Percentiles rank a stretch among this genome's conserved stretches.
Conservation (phyloP, 2,797 vertebrate species). For the Acanthurus leucopareius region DNA sequence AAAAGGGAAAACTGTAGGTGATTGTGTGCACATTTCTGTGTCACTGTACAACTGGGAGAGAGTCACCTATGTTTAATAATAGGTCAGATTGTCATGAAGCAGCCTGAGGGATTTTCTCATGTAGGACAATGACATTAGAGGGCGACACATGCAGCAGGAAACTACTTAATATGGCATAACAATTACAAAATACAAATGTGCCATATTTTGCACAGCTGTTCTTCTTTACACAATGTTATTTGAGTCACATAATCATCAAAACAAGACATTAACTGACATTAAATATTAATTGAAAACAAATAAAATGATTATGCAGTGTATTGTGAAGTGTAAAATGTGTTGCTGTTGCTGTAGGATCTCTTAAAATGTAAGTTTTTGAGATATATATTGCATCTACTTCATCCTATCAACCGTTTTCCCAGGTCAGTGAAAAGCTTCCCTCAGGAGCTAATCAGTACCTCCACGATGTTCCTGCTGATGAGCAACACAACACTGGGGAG, state of each 20-base stretch:
- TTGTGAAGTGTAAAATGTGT: neutral
- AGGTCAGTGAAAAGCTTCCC: conserved; percentile 53
- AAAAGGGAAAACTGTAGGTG: conserved; percentile 14
- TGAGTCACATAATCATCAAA: neutral
- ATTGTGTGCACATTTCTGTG: conserved; percentile 8
- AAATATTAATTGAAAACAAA: neutral
- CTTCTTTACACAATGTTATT: conserved; percentile 2
- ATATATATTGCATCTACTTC: conserved; percentile 31
- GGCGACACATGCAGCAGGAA: neutral
- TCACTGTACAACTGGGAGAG: conserved; percentile 22
- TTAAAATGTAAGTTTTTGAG: conserved; percentile 3
- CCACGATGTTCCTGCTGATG: conserved; percentile 53
- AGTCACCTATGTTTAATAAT: conserved; percentile 34
- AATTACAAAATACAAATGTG: neutral
- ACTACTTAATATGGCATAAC: neutral
- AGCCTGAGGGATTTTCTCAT: conserved; percentile 49
- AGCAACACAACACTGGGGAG: conserved; percentile 62
- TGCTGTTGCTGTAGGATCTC: neutral
- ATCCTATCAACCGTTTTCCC: conserved; percentile 30
- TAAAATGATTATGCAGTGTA: neutral
- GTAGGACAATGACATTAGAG: conserved; percentile 39
- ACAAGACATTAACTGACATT: no score
- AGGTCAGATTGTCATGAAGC: conserved; percentile 47
- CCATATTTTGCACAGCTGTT: neutral
- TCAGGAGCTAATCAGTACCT: conserved; percentile 65